Evolutionary conservation across 1,140 invertebrate species (phyloP), one percentile per base, ranked within the genome.

Genomic region (Thaumatotibia leucotreta): DNA sequence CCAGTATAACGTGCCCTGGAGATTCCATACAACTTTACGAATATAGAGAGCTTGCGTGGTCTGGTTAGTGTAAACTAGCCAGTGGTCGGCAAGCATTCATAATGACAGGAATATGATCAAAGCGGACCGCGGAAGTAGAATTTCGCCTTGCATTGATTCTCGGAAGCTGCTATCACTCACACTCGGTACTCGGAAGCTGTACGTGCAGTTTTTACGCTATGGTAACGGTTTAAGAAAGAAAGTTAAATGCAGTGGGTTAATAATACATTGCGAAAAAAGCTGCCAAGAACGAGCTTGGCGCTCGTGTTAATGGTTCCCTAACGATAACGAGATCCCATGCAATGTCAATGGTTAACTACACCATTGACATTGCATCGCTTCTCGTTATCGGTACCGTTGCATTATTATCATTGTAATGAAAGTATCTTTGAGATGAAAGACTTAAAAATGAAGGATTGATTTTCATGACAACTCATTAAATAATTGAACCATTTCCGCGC

Each of bases 81-180:
- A n/a, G n/a, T 11, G 39, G 4, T 45, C 39, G 8, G 17, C 6
- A 20, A 0, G 39, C 39, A 20, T 20, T 17, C 5, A 6, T 14
- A 45, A 45, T 8, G 14, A 45, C 39, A 9, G 1, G 22, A 49
- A 63, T 71, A 32, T 73, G 75, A 66, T 70, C 75, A 79, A 54
- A 72, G 74, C 39, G 68, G 54, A 73, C 71, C 71, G 75, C 79
- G 74, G 77, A 81, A 79, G 81, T 67, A 62, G 70, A 63, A 67
- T 73, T 82, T 80, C 77, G 75, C 75, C 68, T 58, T 83, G 79
- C 82, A 77, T 76, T 76, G 71, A 27, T 87, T 88, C 85, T 79
- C 58, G 68, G 85, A 88, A 87, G 76, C 67, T 58, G 45, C 76
- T 81, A 82, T 85, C 83, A 77, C 73, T 76, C 66, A n/a, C 76